phyloP scores from a whole-genome alignment of 1,140 invertebrate genomes.

The Lordiphosa collinella region DNA sequence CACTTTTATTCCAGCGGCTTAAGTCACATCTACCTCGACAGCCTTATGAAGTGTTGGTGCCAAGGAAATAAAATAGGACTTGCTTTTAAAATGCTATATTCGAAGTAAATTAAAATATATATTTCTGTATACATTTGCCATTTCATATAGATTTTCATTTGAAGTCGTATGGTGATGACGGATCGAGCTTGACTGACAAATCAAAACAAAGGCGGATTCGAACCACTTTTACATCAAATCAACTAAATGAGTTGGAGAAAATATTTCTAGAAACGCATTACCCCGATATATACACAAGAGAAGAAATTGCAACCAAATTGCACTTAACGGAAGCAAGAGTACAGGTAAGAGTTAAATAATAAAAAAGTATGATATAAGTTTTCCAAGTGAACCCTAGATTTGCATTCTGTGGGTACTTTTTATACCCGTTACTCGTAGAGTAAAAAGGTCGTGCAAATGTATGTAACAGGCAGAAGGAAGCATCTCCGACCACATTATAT shows the following conservation, averaged over 20 bases:
- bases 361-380: not conserved
- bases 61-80: too few species aligned
- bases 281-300: conserved; percentile 99
- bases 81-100: too few species aligned
- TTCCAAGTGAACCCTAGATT: too few species aligned
- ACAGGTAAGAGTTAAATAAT: conserved; percentile 86
- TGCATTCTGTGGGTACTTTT: too few species aligned
- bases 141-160: conserved; percentile 47
- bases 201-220: conserved; percentile 95
- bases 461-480: too few species aligned
- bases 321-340: conserved; percentile 98
- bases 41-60: too few species aligned
- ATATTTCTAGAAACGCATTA: conserved; percentile 99
- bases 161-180: conserved; percentile 82
- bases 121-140: not conserved
- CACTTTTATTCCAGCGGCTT: too few species aligned
- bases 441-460: too few species aligned
- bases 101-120: not conserved
- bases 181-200: conserved; percentile 90
- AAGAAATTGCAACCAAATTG: conserved; percentile 99
- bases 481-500: too few species aligned
- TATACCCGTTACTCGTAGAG: too few species aligned
- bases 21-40: too few species aligned
- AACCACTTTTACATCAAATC: conserved; percentile 97
- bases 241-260: conserved; percentile 97